These are phyloP conservation scores for Pelecanoides urinatrix DNA, from an alignment of 2,113 vertebrate genomes.

Conservation along the genomic window DNA sequence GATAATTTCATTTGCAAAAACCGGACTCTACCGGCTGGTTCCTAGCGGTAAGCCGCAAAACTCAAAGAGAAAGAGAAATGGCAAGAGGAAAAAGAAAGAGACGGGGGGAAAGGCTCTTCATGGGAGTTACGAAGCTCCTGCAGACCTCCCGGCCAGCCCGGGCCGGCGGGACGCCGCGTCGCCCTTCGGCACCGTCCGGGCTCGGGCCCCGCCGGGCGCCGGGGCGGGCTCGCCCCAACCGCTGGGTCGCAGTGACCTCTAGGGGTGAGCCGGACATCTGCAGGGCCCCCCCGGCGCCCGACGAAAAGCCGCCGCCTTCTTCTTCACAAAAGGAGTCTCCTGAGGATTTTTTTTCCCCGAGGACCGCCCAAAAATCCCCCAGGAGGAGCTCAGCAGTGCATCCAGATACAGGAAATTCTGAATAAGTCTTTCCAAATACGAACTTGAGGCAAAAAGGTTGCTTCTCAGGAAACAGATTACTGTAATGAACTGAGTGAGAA, in stretches of 20 bases:
- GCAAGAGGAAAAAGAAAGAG: neutral
- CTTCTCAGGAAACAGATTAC: neutral
- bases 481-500: neutral
- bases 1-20: neutral
- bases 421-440: neutral
- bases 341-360: neutral
- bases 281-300: neutral
- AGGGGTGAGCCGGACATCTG: constrained; percentile 39
- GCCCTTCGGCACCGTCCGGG: neutral
- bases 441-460: neutral
- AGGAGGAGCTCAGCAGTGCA: neutral
- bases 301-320: neutral
- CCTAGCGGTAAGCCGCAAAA: neutral
- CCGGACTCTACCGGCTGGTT: neutral
- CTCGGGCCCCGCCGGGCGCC: accelerated
- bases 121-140: neutral
- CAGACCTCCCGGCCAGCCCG: neutral
- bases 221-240: neutral
- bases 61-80: neutral
- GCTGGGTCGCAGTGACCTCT: constrained; percentile 73
- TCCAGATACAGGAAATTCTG: neutral
- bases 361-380: neutral
- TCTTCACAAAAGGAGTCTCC: neutral
- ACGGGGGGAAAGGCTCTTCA: neutral
- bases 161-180: neutral